Base-by-base conservation (phyloP, 1,140 invertebrate genomes). In the Coptotermes formosanus region DNA sequence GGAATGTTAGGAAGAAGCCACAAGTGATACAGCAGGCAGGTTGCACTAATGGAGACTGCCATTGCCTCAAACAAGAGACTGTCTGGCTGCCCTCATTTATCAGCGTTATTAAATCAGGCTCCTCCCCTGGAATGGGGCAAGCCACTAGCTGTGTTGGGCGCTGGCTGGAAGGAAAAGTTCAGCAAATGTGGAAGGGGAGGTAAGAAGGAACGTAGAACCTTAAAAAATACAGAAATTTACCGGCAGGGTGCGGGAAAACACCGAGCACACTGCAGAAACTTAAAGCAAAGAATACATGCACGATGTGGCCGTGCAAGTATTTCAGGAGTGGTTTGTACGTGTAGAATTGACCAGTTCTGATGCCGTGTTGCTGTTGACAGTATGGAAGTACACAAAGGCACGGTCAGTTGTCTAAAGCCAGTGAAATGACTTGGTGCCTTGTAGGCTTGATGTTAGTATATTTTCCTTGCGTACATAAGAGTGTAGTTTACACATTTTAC, bases 21-120 rank as follows among this genome's bases (percentile, higher is more conserved):
- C n/a, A 12, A 75, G 64, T 16, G 52, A 16, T 55, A 30, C 25
- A 75, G 64, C 25, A 30, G 64, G 30, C 64, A 75, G 64, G 64
- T 75, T 75, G 64, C 64, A 2, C 64, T 75, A 75, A 75, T 75
- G 64, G 64, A 75, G 64, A 9, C 64, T 75, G 64, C 64, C 25
- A 75, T 75, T 75, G 64, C 64, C 25, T 75, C 64, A 55, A 55
- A 55, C 52, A 55, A 55, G 52, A 55, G 52, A 75, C 64, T 75
- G 64, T 75, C 64, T 25, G 64, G 64, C 64, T 30, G 9, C 52
- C 6, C 64, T 75, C 64, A 75, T 75, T 75, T 75, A 75, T 75
- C 64, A 75, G 64, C 64, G 64, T 75, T 75, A 75, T 75, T 75
- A 75, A 75, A 75, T 75, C 64, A 75, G 64, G 19, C 64, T 75